Evolutionary conservation across 53 echinoderm and acorn worm genomes (phyloP).

Genomic region (Holothuria leucospilota): DNA sequence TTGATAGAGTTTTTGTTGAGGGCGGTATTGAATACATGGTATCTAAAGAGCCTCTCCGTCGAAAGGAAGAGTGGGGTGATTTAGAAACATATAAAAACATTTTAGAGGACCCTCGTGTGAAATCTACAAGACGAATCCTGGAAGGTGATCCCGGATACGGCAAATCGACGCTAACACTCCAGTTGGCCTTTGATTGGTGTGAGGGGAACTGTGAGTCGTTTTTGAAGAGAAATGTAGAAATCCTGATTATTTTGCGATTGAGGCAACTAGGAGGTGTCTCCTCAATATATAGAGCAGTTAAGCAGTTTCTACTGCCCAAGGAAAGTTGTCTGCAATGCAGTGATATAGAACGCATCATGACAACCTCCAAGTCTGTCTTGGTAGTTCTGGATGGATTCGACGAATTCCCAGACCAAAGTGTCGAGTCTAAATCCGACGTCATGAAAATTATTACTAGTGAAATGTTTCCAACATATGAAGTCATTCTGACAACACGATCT

Average conservation of each 20-base stretch:
- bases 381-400: constrained; percentile 27
- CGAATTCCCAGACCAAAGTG: background rate
- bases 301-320: too few relatives aligned
- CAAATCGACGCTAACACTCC: background rate
- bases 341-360: background rate
- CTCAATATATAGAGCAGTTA: too few relatives aligned
- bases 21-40: too few relatives aligned
- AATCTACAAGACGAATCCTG: background rate
- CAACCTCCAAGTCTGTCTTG: background rate
- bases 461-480: constrained; percentile 2
- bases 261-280: too few relatives aligned
- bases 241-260: too few relatives aligned
- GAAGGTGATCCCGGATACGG: constrained; percentile 2
- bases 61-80: background rate
- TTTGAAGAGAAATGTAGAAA: too few relatives aligned
- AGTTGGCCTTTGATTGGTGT: background rate
- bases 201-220: too few relatives aligned
- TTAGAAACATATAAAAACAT: background rate
- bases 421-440: background rate
- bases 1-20: too few relatives aligned
- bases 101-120: background rate
- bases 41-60: too few relatives aligned
- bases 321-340: too few relatives aligned
- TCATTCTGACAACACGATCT: constrained; percentile 25
- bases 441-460: background rate